Evolutionary conservation across 2,888 invertebrate species (phyloP), one percentile per base, ranked within the genome.

Genomic region (Lasius fuliginosus): DNA sequence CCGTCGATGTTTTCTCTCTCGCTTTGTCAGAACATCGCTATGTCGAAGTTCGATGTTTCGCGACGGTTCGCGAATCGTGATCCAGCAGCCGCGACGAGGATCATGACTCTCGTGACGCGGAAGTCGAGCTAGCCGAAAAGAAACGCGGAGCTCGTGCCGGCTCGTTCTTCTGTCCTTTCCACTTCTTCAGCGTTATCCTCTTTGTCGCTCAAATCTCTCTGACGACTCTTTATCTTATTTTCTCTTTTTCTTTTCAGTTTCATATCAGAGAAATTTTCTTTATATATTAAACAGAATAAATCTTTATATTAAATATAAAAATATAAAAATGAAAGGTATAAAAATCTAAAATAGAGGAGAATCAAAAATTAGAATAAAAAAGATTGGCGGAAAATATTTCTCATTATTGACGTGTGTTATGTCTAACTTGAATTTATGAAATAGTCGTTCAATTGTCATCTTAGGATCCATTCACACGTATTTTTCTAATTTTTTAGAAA

Each of bases 21-120:
- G 42, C 65, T 42, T 65, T n/a, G 64, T 6, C 27, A 40, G 67
- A 81, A 49, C 53, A 77, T 84, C 30, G 42, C 49, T 6, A 49
- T 33, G 58, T 33, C 33, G 81, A 56, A 73, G 67, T 84, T 86
- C 79, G 82, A 81, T 85, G 79, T 84, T 77, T 27, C 69, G 42
- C 60, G 64, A 56, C 75, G 76, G 79, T 82, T 84, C 53, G 84
- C 79, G 27, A 56, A 89, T 90, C 90, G 90, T 90, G 89, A 90
- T 91, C 84, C 71, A 36, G 86, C 91, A 91, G 82, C 84, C 83
- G 76, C 83, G 67, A 60, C 53, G 85, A 84, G 86, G 89, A 90
- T 90, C 90, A 87, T 89, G 90, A 69, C 74, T 88, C 67, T 91
- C 91, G 91, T 89, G 91, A 90, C 90, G 91, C 88, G 90, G 91